These are phyloP conservation scores for Epinephelus awoara DNA, from an alignment of 2,797 vertebrate species.

Conservation along the genomic window DNA sequence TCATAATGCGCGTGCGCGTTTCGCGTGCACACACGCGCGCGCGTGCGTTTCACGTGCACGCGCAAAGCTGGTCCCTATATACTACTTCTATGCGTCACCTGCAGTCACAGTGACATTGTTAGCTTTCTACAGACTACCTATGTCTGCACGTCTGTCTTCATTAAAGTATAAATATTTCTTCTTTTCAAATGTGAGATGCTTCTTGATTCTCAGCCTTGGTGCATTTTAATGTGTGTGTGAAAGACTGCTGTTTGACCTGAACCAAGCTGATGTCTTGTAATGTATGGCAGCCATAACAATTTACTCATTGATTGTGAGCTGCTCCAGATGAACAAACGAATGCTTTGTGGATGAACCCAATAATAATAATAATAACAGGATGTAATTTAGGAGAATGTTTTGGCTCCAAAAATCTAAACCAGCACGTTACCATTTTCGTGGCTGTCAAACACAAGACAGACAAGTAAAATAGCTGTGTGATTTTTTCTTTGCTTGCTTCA, in stretches of 20 bases:
- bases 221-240: not conserved
- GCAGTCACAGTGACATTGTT: not conserved
- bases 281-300: slow-evolving; percentile 2
- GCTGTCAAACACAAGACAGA: slow-evolving; percentile 22
- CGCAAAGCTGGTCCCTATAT: too few species aligned
- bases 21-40: too few species aligned
- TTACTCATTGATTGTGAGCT: not conserved
- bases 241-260: slow-evolving; percentile 9
- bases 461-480: not conserved
- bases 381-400: slow-evolving; percentile 25
- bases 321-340: slow-evolving; percentile 9
- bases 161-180: too few species aligned
- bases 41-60: too few species aligned
- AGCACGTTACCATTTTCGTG: not conserved
- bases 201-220: not conserved
- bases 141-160: not conserved
- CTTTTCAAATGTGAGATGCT: not conserved
- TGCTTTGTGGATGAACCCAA: not conserved
- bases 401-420: not conserved
- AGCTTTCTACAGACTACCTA: not conserved
- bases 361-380: slow-evolving; percentile 7
- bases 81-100: not conserved
- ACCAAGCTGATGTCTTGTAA: slow-evolving; percentile 10
- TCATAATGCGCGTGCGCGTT: too few species aligned
- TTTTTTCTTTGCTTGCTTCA: slow-evolving; percentile 18